Evolutionary conservation across 1,140 invertebrate genomes (phyloP), one percentile per base, ranked within the genome.

Genomic region (Drosophila lini): DNA sequence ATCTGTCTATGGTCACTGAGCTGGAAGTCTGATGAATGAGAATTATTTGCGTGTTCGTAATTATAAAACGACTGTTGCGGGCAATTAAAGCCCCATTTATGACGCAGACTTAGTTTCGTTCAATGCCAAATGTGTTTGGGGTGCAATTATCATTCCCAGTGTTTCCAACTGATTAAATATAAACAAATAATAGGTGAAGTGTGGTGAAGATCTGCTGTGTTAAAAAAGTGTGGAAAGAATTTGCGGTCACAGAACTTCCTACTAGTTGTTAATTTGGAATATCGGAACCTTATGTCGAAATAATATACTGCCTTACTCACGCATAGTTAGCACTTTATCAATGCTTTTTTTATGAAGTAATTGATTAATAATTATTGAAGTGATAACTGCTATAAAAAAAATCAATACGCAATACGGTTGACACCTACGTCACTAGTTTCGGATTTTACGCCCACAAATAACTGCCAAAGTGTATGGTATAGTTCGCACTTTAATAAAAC

Each of bases 1-100:
- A 32, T 71, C 13, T 11, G 16, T 5, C n/a, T 47, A n/a, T 41
- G 44, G 36, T 36, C 65, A 15, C 22, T 19, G 47, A 53, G 41
- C 38, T 67, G 65, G 38, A 38, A 31, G 38, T 16, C 38, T 10
- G 15, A 48, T 45, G 45, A 58, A 70, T 71, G 65, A 48, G 64
- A 70, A 71, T 22, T 59, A 59, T 58, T 71, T 71, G 65, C 68
- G 68, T 70, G 68, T 70, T 70, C 22, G 44, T 70, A 71, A 71
- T 71, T 71, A 41, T 41, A 40, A 15, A 59, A 34, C 25, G 22
- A 13, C 16, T 25, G 63, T 16, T 34, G 25, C 47, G 3, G 25
- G 10, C 61, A 65, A 69, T 65, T 53, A 69, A 69, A 32, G 32
- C 50, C 42, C 7, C 68, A 70, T 70, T 36, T 41, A 41, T 58